Base-by-base conservation (phyloP, 2,888 invertebrate genomes). In the Monochamus alternatus region DNA sequence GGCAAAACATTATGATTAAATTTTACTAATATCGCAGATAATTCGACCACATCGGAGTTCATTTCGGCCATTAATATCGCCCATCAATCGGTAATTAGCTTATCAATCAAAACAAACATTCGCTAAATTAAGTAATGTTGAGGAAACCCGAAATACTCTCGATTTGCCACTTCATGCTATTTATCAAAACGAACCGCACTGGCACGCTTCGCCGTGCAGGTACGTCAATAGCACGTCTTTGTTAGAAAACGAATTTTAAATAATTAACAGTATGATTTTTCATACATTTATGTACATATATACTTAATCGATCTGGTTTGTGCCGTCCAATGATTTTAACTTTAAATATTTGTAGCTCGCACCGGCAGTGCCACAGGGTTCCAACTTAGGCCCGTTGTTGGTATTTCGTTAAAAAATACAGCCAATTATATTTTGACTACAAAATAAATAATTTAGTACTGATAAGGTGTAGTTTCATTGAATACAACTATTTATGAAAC, bases 1-100 rank as follows among this genome's bases (percentile, higher is more conserved):
- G 32, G 75, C 51, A 65, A 70, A 55, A 70, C 75, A 74, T 51
- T 55, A 70, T 70, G 78, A 76, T 77, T 77, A 76, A 77, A 78
- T 60, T 69, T 55, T 69, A 69, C 69, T 69, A 69, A 60, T 60
- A 60, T 69, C 47, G 12, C 60, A 60, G 60, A 69, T 69, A 69
- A 44, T 44, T 38, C 59, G 44, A 44, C n/a, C 30, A 32, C 68
- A 59, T 9, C 68, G 43, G 44, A 22, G 38, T 31, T 69, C 69
- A 59, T 59, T 43, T 58, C 30, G 12, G 22, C 14, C 68, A 68
- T 55, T 68, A 68, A 68, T 60, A 69, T 60, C n/a, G 47, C 44
- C 64, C 69, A 69, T 69, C 51, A 69, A 51, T 44, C 47, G 69
- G 60, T 69, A 69, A 69, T 69, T 69, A 69, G 60, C 31, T 59